Evolutionary conservation across 2,113 vertebrate species (phyloP).

Genomic region (Chunga burmeisteri): DNA sequence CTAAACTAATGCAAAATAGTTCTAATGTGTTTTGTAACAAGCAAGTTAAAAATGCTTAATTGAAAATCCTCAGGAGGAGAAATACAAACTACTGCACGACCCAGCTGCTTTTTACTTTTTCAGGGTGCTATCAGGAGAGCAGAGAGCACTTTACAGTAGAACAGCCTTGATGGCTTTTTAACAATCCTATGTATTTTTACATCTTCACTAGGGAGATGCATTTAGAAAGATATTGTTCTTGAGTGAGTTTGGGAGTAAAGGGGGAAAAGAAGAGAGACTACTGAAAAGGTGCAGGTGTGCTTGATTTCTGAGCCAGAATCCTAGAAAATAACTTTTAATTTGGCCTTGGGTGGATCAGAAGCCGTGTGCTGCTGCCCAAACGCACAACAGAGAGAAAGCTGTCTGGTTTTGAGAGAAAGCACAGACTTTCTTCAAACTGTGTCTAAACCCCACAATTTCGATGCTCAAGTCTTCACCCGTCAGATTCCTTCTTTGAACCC

Average conservation of each 20-base stretch:
- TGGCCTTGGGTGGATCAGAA: neutral
- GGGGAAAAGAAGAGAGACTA: neutral
- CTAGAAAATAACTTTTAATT: neutral
- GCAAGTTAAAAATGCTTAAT: neutral
- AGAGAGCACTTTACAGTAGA: neutral
- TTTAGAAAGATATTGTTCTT: neutral
- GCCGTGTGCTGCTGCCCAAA: neutral
- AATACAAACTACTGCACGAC: neutral
- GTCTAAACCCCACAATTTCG: fast-evolving
- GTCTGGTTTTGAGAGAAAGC: neutral
- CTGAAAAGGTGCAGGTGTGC: neutral
- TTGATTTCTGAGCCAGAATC: neutral
- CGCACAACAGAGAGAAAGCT: neutral
- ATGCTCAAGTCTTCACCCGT: neutral
- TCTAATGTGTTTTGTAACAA: neutral
- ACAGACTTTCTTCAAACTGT: neutral
- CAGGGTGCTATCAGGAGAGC: neutral
- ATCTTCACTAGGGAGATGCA: neutral
- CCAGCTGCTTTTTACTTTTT: neutral
- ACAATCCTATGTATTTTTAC: neutral
- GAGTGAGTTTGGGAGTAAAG: neutral
- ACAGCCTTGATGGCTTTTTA: neutral
- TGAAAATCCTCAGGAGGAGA: neutral
- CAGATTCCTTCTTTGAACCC: neutral
- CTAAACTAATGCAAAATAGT: neutral